A percentile compares a stretch with the other conserved stretches of the same genome.
phyloP scores from a whole-genome alignment of 2,797 vertebrate species.

The Clarias platycephalus region DNA sequence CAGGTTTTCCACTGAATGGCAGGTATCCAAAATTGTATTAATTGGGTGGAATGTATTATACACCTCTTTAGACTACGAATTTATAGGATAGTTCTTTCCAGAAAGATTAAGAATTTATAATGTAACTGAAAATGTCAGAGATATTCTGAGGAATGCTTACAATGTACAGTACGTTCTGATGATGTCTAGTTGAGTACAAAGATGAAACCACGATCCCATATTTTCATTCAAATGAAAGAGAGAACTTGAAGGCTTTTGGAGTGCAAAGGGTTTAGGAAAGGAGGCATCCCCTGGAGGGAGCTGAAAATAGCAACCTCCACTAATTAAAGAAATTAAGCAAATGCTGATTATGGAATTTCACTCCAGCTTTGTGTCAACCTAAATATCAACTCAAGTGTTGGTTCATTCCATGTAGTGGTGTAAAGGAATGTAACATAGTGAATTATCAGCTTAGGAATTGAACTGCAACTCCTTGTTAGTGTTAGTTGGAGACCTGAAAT shows the following conservation, averaged over 20 bases:
- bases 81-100: not conserved
- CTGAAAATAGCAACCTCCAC: conserved; percentile 72
- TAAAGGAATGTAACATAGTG: not conserved
- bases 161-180: not conserved
- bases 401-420: not conserved
- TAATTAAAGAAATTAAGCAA: conserved; percentile 74
- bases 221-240: conserved; percentile 46
- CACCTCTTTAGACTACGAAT: not conserved
- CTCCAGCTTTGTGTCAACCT: conserved; percentile 64
- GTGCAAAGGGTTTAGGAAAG: conserved; percentile 53
- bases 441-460: not conserved
- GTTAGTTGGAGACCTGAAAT: not conserved
- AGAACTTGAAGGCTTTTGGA: conserved; percentile 65
- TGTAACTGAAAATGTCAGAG: not conserved
- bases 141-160: not conserved
- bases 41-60: not conserved
- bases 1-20: conserved; percentile 19
- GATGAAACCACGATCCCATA: not conserved
- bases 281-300: conserved; percentile 62
- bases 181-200: not conserved
- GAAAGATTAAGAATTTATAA: not conserved
- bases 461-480: not conserved
- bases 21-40: conserved; percentile 23
- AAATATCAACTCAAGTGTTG: conserved; percentile 56
- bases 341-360: conserved; percentile 65